phyloP scores from a whole-genome alignment of 1,140 invertebrate genomes.

The Neomicropteryx cornuta region DNA sequence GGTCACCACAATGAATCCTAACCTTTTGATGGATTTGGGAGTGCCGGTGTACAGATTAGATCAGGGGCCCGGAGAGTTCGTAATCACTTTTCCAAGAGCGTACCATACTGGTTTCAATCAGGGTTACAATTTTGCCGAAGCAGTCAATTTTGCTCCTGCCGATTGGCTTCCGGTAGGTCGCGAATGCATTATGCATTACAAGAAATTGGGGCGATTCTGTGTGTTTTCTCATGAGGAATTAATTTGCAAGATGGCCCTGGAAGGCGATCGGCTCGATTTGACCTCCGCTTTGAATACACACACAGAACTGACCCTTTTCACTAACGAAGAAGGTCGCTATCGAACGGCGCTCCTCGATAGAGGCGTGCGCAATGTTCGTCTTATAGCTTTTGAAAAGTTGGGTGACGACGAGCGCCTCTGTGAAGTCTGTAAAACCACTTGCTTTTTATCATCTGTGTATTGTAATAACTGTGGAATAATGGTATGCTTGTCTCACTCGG shows the following conservation, averaged over 20 bases:
- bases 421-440: constrained; percentile 93
- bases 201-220: constrained; percentile 84
- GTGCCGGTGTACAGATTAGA: constrained; percentile 69
- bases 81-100: constrained; percentile 96
- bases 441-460: constrained; percentile 89
- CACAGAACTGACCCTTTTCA: constrained; percentile 76
- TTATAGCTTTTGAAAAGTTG: constrained; percentile 86
- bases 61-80: constrained; percentile 98
- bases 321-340: constrained; percentile 66
- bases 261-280: constrained; percentile 80
- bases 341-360: constrained; percentile 63
- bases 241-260: constrained; percentile 94
- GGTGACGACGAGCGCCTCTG: constrained; percentile 95
- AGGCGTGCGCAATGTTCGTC: constrained; percentile 76
- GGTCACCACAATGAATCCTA: constrained; percentile 98
- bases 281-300: constrained; percentile 76
- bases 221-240: constrained; percentile 99
- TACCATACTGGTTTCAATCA: constrained; percentile 99
- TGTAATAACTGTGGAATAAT: constrained; percentile 73
- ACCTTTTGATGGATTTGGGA: constrained; percentile 81
- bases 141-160: constrained; percentile 98
- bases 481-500: constrained; percentile 82
- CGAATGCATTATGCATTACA: constrained; percentile 91
- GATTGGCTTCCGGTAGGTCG: constrained; percentile 96
- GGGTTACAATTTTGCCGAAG: constrained; percentile 99